Conservation (phyloP, 2,797 vertebrate genomes). For the Enteromius afrohamiltoni region DNA sequence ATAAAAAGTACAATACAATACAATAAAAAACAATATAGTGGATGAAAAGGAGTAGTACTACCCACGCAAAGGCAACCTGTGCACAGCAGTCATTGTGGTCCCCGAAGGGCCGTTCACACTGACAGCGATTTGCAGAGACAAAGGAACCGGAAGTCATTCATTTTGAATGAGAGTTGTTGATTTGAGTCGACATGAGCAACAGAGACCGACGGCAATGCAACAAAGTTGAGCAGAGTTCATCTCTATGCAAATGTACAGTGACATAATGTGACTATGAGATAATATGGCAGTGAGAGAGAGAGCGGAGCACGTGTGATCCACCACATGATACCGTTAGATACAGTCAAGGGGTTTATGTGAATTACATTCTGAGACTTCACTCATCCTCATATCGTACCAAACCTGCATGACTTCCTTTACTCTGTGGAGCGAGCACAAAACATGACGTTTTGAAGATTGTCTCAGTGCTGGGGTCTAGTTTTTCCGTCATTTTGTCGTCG, state of each 20-base stretch:
- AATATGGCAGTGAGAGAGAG: constrained; percentile 6
- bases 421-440: not conserved
- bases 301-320: not conserved
- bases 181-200: constrained; percentile 21
- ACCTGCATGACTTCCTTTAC: not conserved
- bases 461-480: not conserved
- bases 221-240: constrained; percentile 38
- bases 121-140: constrained; percentile 39
- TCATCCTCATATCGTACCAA: not conserved
- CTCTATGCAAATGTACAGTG: constrained; percentile 16
- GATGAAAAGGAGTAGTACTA: not conserved
- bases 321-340: not conserved
- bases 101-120: constrained; percentile 24
- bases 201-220: constrained; percentile 19
- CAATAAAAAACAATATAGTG: not conserved
- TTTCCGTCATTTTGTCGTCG: not conserved
- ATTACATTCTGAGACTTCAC: not conserved
- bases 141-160: constrained; percentile 43
- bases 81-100: not conserved
- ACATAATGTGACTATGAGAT: constrained; percentile 8
- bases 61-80: constrained; percentile 20
- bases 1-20: not conserved
- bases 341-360: not conserved
- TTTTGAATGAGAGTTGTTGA: constrained; percentile 32
- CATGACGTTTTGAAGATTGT: not conserved